phyloP scores from a whole-genome alignment of 2,888 invertebrate genomes.

The Epinotia bilunana region DNA sequence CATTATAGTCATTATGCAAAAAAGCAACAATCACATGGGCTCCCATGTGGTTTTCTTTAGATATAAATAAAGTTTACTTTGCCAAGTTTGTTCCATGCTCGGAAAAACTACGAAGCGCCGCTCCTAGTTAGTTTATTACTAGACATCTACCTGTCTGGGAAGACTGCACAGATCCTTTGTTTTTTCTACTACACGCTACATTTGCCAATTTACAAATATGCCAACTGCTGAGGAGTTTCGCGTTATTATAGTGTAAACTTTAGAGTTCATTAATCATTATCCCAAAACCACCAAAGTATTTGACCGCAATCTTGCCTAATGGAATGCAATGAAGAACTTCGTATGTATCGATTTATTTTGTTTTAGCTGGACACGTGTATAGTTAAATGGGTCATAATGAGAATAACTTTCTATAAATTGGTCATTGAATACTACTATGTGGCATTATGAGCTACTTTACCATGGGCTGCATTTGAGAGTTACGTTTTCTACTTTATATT shows the following conservation, averaged over 20 bases:
- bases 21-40: background rate
- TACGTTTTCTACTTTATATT: background rate
- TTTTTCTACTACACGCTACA: no score
- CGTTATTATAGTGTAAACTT: no score
- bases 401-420: background rate
- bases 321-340: conserved; percentile 20
- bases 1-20: conserved; percentile 1
- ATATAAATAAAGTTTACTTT: no score
- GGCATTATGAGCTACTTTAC: background rate
- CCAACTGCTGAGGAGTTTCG: no score
- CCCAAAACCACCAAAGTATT: conserved; percentile 2
- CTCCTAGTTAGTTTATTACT: no score
- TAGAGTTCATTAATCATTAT: background rate
- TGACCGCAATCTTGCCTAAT: conserved; percentile 3
- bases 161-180: no score
- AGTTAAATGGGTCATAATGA: background rate
- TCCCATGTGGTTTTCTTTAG: no score
- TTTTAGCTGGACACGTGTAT: conserved; percentile 3
- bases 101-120: no score
- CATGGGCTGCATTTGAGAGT: background rate
- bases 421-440: background rate
- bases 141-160: no score
- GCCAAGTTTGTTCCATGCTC: no score
- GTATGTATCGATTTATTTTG: conserved; percentile 9
- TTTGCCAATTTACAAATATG: no score